Conservation (phyloP, 2,888 invertebrate species). For the Amphipyra tragopoginis region DNA sequence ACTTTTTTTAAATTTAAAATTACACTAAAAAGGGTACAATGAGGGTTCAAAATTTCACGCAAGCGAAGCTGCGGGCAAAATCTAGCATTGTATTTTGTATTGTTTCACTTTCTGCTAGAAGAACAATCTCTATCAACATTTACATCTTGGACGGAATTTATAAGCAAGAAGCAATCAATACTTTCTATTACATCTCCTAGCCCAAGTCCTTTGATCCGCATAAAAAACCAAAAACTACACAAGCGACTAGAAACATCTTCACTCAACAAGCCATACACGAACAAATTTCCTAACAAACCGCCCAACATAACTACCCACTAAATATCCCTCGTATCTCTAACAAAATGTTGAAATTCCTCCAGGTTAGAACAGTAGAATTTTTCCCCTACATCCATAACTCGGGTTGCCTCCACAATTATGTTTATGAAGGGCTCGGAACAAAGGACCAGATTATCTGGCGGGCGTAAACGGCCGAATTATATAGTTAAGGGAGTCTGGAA, state of each 20-base stretch:
- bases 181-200: too few species aligned
- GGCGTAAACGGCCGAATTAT: conserved; percentile 83
- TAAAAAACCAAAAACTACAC: neutral
- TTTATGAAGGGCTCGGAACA: conserved; percentile 83
- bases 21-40: too few species aligned
- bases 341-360: conserved; percentile 56
- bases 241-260: conserved; percentile 1
- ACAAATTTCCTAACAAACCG: conserved; percentile 23
- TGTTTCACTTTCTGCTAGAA: too few species aligned
- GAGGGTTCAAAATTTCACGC: too few species aligned
- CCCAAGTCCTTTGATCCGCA: too few species aligned
- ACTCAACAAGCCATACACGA: conserved; percentile 30
- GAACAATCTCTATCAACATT: too few species aligned
- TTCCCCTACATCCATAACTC: conserved; percentile 71
- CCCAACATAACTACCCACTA: conserved; percentile 16
- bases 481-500: conserved; percentile 77
- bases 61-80: too few species aligned
- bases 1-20: too few species aligned
- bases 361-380: conserved; percentile 60
- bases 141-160: too few species aligned
- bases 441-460: conserved; percentile 80
- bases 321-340: conserved; percentile 25
- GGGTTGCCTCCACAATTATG: conserved; percentile 66
- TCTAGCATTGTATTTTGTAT: too few species aligned
- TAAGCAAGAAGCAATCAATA: too few species aligned